Conservation (phyloP, 2,113 vertebrate species). For the Forbesichthys papilliferus region DNA sequence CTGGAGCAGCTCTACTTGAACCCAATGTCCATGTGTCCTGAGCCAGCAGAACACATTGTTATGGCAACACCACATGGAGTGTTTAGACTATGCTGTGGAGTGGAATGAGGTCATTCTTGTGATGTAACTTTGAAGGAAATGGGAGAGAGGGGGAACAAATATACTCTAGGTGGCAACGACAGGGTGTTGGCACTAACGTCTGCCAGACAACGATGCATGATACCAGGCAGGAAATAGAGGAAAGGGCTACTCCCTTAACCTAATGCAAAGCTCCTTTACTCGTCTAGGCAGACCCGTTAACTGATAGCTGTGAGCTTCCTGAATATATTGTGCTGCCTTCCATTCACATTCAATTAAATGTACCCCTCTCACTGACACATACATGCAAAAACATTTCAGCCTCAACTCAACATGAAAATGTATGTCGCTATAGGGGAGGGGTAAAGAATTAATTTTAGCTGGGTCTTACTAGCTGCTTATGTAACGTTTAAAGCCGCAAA, state of each 20-base stretch:
- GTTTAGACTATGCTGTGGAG: slow-evolving; percentile 60
- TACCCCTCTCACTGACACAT: neutral
- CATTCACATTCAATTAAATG: neutral
- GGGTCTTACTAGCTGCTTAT: slow-evolving; percentile 42
- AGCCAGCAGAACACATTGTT: slow-evolving; percentile 64
- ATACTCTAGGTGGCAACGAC: slow-evolving; percentile 28
- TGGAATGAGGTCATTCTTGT: slow-evolving; percentile 72
- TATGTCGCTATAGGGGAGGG: neutral
- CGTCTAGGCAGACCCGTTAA: neutral
- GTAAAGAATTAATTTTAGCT: too few relatives aligned
- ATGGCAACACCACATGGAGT: slow-evolving; percentile 72
- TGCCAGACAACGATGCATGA: slow-evolving; percentile 52
- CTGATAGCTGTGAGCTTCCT: neutral
- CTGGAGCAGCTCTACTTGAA: slow-evolving; percentile 10
- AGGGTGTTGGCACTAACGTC: slow-evolving; percentile 45
- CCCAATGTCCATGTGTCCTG: slow-evolving; percentile 1
- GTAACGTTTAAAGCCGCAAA: slow-evolving; percentile 25
- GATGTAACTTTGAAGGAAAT: slow-evolving; percentile 67
- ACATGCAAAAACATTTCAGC: neutral
- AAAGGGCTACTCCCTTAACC: slow-evolving; percentile 24
- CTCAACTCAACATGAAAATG: neutral
- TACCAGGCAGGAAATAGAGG: slow-evolving; percentile 51
- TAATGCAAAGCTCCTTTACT: slow-evolving; percentile 16
- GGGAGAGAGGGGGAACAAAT: slow-evolving; percentile 44
- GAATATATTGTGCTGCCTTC: neutral